Percentiles rank a stretch among this genome's conserved stretches.
phyloP scores from a whole-genome alignment of 2,888 invertebrate genomes.

The Merodon equestris region DNA sequence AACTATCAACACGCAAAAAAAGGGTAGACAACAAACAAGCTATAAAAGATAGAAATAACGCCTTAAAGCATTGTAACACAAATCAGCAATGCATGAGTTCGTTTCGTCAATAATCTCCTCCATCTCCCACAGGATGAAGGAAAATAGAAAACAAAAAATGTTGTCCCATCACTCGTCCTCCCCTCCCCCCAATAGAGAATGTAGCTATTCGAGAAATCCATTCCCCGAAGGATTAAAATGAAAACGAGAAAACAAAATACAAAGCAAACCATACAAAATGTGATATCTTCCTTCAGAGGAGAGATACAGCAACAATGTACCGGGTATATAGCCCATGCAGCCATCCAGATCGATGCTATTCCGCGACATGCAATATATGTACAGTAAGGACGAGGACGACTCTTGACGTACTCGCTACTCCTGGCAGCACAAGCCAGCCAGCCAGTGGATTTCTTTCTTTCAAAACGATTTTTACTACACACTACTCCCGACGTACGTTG shows the following conservation, averaged over 20 bases:
- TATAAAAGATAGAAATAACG: too few relatives aligned
- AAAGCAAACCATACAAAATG: constrained; percentile 36
- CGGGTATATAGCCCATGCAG: too few relatives aligned
- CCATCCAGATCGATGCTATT: constrained; percentile 37
- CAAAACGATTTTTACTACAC: constrained; percentile 44
- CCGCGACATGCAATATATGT: constrained; percentile 21
- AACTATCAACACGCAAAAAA: too few relatives aligned
- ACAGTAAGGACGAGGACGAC: not conserved
- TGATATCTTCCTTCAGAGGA: too few relatives aligned
- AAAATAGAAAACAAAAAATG: too few relatives aligned
- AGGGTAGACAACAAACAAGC: too few relatives aligned
- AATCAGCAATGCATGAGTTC: constrained; percentile 25
- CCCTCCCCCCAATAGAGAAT: not conserved
- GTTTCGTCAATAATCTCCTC: constrained; percentile 14
- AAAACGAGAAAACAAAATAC: not conserved
- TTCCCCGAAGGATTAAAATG: constrained; percentile 20
- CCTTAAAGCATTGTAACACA: constrained; percentile 15
- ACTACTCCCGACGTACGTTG: constrained; percentile 14
- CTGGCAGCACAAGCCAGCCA: constrained; percentile 7
- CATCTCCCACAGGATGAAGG: too few relatives aligned
- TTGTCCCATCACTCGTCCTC: too few relatives aligned
- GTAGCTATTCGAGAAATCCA: not conserved
- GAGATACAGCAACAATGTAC: too few relatives aligned
- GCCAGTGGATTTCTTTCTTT: constrained; percentile 8
- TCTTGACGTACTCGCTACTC: constrained; percentile 20